Conservation (phyloP, 2,797 vertebrate species). For the Cuculus canorus region DNA sequence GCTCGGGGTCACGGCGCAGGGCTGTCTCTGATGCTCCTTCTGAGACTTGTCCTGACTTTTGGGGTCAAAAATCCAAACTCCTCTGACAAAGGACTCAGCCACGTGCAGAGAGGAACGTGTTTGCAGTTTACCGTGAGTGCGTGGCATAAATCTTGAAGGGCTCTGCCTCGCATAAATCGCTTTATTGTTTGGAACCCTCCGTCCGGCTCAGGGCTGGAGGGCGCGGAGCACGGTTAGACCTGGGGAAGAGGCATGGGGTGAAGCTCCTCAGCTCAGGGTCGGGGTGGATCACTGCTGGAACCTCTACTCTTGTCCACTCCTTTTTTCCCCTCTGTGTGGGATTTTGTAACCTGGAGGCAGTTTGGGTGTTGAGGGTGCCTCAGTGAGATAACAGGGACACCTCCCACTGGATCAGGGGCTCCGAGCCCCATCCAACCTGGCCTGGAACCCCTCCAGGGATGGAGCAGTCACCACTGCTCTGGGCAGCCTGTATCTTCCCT, state of each 20-base stretch:
- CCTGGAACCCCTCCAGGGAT: too few species aligned
- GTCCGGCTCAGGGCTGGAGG: background rate
- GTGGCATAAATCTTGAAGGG: background rate
- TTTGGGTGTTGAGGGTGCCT: background rate
- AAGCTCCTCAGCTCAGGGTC: background rate
- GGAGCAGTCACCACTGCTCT: too few species aligned
- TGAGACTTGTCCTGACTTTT: constrained; percentile 17
- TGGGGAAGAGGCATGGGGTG: background rate
- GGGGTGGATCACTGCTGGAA: background rate
- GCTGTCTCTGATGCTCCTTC: constrained; percentile 25
- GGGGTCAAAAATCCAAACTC: constrained; percentile 34
- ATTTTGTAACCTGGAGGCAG: background rate
- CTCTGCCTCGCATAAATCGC: background rate
- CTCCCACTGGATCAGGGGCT: too few species aligned
- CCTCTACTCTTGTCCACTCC: background rate
- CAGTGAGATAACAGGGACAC: background rate
- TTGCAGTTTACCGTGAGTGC: background rate
- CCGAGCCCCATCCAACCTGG: too few species aligned
- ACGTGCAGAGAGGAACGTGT: background rate
- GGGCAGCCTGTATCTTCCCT: background rate
- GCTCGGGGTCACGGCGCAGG: background rate
- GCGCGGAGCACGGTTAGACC: accelerated
- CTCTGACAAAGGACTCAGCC: background rate
- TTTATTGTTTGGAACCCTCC: background rate
- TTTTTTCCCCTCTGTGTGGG: background rate